These are phyloP conservation scores for Nothobranchius kuhntae DNA, from an alignment of 2,113 vertebrate genomes.

Conservation along the genomic window DNA sequence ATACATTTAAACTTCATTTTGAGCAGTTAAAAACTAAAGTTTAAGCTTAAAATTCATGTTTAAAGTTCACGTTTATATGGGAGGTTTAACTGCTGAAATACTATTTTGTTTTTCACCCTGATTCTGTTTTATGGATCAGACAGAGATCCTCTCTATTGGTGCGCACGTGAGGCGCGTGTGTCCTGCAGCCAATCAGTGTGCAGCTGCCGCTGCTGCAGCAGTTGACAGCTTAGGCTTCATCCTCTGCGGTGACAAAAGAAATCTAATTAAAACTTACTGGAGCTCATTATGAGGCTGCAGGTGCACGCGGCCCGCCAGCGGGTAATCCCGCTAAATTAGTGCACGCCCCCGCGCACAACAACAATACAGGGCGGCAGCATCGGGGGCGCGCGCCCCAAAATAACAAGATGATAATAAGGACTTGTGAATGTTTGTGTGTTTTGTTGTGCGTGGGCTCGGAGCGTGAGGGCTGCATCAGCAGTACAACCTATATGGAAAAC, in stretches of 20 bases:
- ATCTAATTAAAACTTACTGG: slow-evolving; percentile 53
- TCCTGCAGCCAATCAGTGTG: slow-evolving; percentile 15
- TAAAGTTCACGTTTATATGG: too few species aligned
- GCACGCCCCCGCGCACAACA: slow-evolving; percentile 58
- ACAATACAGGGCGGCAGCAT: slow-evolving; percentile 54
- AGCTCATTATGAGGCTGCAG: slow-evolving; percentile 70
- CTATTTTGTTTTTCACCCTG: too few species aligned
- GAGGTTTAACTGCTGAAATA: too few species aligned
- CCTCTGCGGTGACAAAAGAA: slow-evolving; percentile 37
- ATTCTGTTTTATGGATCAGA: too few species aligned
- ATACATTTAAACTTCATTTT: too few species aligned
- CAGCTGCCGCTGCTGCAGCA: slow-evolving; percentile 5
- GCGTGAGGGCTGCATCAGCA: too few species aligned
- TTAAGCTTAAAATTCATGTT: too few species aligned
- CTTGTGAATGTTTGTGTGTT: background rate
- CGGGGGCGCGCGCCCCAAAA: slow-evolving; percentile 22
- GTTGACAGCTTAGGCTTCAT: slow-evolving; percentile 34
- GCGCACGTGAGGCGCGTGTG: background rate
- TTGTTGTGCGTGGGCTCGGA: too few species aligned
- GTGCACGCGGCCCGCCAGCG: slow-evolving; percentile 54
- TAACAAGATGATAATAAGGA: background rate
- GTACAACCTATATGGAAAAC: too few species aligned
- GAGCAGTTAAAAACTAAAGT: too few species aligned
- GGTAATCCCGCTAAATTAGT: slow-evolving; percentile 63
- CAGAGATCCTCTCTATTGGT: too few species aligned